Percentiles rank a stretch among this genome's conserved stretches.
phyloP scores from a whole-genome alignment of 2,113 vertebrate species.

The Glareola pratincola region DNA sequence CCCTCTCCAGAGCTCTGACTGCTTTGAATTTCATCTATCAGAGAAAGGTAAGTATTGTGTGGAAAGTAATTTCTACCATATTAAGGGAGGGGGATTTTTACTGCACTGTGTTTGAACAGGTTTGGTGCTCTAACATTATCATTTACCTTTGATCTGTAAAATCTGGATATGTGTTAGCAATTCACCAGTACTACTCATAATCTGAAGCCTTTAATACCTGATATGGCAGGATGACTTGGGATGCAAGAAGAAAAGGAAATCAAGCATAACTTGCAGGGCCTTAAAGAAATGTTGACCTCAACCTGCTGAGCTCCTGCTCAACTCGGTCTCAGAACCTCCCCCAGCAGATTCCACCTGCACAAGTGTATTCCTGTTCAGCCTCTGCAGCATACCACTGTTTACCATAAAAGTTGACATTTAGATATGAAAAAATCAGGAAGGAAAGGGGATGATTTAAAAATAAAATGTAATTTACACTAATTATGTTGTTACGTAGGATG shows the following conservation, averaged over 20 bases:
- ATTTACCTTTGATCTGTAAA: constrained; percentile 12
- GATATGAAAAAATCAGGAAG: constrained; percentile 66
- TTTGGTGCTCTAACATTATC: not conserved
- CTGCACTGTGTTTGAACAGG: not conserved
- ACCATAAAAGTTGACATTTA: constrained; percentile 63
- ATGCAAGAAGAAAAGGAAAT: constrained; percentile 3
- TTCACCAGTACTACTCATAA: not conserved
- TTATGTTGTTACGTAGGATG: constrained; percentile 67
- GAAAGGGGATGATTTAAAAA: constrained; percentile 70
- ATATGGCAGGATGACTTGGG: not conserved
- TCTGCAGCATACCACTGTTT: constrained; percentile 39
- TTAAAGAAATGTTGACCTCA: not conserved
- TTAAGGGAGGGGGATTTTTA: constrained; percentile 5
- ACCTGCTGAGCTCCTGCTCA: not conserved
- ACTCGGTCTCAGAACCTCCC: not conserved
- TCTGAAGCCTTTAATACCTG: not conserved
- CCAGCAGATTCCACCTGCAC: not conserved
- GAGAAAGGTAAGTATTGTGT: not conserved
- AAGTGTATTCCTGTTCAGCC: not conserved
- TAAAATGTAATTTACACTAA: constrained; percentile 69
- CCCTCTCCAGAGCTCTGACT: not conserved
- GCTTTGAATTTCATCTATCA: constrained; percentile 18
- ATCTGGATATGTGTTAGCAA: not conserved
- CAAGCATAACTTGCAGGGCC: not conserved
- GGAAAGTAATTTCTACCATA: constrained; percentile 23